A percentile compares a stretch with the other conserved stretches of the same genome.
Conservation (phyloP, 2,888 invertebrate species). For the Sarcophaga caerulescens region DNA sequence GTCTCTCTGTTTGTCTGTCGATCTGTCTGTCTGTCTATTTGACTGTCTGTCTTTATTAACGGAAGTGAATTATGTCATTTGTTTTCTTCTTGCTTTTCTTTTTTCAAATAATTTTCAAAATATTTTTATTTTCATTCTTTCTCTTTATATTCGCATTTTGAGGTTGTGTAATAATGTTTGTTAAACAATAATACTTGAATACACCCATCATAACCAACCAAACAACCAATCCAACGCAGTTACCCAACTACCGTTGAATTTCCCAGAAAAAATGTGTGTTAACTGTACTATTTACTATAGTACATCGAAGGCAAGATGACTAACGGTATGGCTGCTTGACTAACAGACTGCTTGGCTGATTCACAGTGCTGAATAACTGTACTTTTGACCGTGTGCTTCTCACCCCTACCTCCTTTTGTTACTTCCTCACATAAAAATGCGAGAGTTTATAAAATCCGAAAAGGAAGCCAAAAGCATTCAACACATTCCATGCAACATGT, state of each 20-base stretch:
- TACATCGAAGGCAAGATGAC: slow-evolving; percentile 35
- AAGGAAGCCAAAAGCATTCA: background rate
- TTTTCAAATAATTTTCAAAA: slow-evolving; percentile 67
- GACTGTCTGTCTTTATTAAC: slow-evolving; percentile 69
- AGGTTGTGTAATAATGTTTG: slow-evolving; percentile 69
- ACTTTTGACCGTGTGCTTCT: slow-evolving; percentile 72
- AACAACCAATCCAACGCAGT: background rate
- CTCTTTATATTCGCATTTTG: slow-evolving; percentile 38
- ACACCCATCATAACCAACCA: background rate
- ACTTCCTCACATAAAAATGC: background rate
- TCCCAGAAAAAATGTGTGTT: background rate
- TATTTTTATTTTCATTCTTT: slow-evolving; percentile 28
- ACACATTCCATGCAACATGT: background rate
- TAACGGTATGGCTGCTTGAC: slow-evolving; percentile 26
- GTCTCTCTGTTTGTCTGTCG: slow-evolving; percentile 43
- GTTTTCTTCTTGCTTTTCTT: slow-evolving; percentile 13
- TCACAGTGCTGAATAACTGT: slow-evolving; percentile 72
- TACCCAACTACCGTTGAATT: background rate
- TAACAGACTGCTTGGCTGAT: slow-evolving; percentile 42
- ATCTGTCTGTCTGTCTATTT: slow-evolving; percentile 27
- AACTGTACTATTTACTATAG: slow-evolving; percentile 48
- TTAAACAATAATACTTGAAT: background rate
- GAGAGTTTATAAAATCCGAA: background rate
- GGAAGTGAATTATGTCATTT: slow-evolving; percentile 77
- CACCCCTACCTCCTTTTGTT: background rate